A percentile compares a stretch with the other conserved stretches of the same genome.
phyloP scores from a whole-genome alignment of 2,888 invertebrate genomes.

The Xestia ashworthii region DNA sequence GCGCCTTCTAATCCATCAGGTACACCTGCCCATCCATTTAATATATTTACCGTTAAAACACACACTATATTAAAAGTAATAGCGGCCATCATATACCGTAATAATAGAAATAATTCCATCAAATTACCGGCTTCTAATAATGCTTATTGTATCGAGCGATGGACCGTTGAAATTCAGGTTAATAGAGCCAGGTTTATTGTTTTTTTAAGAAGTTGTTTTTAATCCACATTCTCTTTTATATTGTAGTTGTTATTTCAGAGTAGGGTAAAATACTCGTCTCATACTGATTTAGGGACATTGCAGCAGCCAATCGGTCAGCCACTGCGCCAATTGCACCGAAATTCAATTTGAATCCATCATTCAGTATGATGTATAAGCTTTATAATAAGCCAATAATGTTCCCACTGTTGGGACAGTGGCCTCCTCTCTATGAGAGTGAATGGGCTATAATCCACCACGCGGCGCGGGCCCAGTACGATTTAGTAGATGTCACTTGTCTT shows the following conservation, averaged over 20 bases:
- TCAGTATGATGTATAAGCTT: background rate
- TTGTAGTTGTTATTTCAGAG: background rate
- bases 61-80: constrained; percentile 48
- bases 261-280: background rate
- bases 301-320: background rate
- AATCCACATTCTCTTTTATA: constrained; percentile 19
- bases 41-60: constrained; percentile 56
- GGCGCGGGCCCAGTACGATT: too few species aligned
- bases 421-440: too few species aligned
- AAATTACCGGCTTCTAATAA: constrained; percentile 33
- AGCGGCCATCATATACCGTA: constrained; percentile 49
- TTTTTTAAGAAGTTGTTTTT: constrained; percentile 19
- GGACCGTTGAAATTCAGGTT: constrained; percentile 40
- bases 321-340: background rate
- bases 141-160: constrained; percentile 36
- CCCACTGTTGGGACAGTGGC: too few species aligned
- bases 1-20: constrained; percentile 13
- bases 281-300: background rate
- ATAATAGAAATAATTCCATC: constrained; percentile 48
- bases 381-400: too few species aligned
- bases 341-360: background rate
- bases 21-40: constrained; percentile 33
- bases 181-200: constrained; percentile 27
- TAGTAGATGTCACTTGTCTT: too few species aligned
- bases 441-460: too few species aligned